A percentile compares a stretch with the other conserved stretches of the same genome.
phyloP scores from a whole-genome alignment of 2,113 vertebrate species.

The Danio rerio region DNA sequence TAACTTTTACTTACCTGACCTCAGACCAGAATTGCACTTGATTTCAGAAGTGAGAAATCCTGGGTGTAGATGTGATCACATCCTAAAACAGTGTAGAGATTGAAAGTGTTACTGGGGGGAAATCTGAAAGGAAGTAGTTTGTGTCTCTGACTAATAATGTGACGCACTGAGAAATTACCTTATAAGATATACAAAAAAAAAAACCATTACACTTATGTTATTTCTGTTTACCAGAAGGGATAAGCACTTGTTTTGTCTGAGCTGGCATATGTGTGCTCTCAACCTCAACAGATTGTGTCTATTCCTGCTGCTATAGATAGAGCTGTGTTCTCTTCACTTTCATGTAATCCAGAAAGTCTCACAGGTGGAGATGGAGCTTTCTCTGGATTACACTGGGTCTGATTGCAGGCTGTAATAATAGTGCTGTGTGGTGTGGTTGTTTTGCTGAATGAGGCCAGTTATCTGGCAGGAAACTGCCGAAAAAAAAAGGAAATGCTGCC shows the following conservation, averaged over 20 bases:
- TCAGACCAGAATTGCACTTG: constrained; percentile 5
- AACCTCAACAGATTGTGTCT: constrained; percentile 29
- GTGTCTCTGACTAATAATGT: neutral
- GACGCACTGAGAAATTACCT: neutral
- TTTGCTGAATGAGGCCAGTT: neutral
- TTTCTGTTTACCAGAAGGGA: neutral
- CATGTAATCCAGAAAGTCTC: constrained; percentile 34
- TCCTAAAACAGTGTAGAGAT: neutral
- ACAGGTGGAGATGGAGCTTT: constrained; percentile 16
- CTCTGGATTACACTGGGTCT: constrained; percentile 5
- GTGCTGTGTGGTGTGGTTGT: neutral
- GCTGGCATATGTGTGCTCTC: constrained; percentile 13
- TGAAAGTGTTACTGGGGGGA: neutral
- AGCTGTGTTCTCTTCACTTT: constrained; percentile 26
- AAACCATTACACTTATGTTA: neutral
- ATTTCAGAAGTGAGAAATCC: constrained; percentile 2
- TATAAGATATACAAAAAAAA: neutral
- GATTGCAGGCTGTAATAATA: neutral
- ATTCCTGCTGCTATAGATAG: constrained; percentile 38
- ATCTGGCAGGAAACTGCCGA: neutral
- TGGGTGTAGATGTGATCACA: neutral
- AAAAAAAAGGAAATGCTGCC: constrained; percentile 4
- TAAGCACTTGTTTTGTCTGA: constrained; percentile 1
- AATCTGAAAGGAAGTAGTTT: neutral
- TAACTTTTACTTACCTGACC: constrained; percentile 21